These are phyloP conservation scores for Ammodytes marinus DNA, from an alignment of 2,113 vertebrate genomes.

Conservation along the genomic window DNA sequence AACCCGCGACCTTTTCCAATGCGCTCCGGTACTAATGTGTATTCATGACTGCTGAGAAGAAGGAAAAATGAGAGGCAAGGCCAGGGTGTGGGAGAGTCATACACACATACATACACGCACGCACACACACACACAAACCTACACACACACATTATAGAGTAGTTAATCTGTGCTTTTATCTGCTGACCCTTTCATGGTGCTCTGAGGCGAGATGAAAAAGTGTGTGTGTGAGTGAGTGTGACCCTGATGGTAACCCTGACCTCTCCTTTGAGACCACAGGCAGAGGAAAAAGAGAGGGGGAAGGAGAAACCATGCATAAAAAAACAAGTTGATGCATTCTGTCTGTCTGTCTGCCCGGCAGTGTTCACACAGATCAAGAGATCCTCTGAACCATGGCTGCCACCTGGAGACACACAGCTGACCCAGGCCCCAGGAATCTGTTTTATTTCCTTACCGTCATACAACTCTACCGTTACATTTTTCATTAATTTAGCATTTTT, in stretches of 20 bases:
- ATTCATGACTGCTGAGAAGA: conserved; percentile 71
- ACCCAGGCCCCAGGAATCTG: neutral
- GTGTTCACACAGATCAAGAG: conserved; percentile 12
- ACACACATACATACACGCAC: conserved; percentile 9
- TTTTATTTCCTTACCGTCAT: neutral
- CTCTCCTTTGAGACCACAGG: conserved; percentile 32
- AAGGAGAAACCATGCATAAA: conserved; percentile 36
- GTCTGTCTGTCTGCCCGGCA: conserved; percentile 1
- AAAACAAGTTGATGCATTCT: conserved; percentile 10
- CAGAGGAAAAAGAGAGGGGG: conserved; percentile 19
- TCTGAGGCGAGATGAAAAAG: conserved; percentile 39
- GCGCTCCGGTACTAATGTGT: conserved; percentile 62
- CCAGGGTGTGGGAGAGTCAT: conserved; percentile 41
- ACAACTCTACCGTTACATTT: neutral
- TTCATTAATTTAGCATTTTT: neutral
- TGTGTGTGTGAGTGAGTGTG: neutral
- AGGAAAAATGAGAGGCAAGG: conserved; percentile 28
- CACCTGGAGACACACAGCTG: conserved; percentile 1
- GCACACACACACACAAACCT: neutral
- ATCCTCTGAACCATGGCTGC: conserved; percentile 17
- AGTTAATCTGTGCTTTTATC: conserved; percentile 66
- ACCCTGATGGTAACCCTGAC: conserved; percentile 59
- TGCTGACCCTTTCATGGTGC: conserved; percentile 41
- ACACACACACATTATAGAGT: conserved; percentile 45
- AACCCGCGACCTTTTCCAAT: conserved; percentile 47